Conservation (phyloP, 1,140 invertebrate species). For the Conus betulinus region DNA sequence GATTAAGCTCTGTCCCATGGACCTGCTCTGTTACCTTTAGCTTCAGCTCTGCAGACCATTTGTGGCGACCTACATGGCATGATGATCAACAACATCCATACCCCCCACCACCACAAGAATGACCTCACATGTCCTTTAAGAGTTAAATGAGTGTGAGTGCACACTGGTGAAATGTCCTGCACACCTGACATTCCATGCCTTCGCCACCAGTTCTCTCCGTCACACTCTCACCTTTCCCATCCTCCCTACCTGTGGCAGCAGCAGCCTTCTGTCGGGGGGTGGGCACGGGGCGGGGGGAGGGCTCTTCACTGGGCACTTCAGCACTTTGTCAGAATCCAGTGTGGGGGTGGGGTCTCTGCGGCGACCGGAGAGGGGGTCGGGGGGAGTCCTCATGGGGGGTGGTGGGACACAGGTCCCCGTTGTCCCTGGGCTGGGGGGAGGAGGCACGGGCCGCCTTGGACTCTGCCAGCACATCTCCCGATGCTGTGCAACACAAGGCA, state of each 20-base stretch:
- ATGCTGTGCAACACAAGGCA: background rate
- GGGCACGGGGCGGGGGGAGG: slow-evolving; percentile 13
- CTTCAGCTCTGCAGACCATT: too few relatives aligned
- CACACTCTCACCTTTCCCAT: slow-evolving; percentile 4
- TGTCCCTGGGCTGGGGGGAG: background rate
- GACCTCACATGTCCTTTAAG: too few relatives aligned
- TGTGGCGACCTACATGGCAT: too few relatives aligned
- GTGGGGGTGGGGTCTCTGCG: slow-evolving; percentile 13
- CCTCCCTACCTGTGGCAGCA: background rate
- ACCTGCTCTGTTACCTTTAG: too few relatives aligned
- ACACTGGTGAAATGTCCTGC: too few relatives aligned
- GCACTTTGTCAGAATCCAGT: background rate
- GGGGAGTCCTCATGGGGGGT: background rate
- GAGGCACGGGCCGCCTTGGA: background rate
- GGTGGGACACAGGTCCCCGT: background rate
- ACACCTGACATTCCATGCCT: too few relatives aligned
- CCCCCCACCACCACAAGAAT: too few relatives aligned
- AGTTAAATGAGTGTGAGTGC: too few relatives aligned
- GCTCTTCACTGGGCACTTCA: background rate
- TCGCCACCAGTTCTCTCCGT: slow-evolving; percentile 2
- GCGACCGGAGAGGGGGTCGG: background rate
- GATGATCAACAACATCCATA: too few relatives aligned
- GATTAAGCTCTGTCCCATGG: too few relatives aligned
- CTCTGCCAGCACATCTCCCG: background rate
- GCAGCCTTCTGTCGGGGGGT: slow-evolving; percentile 25